These are phyloP conservation scores for Oasisia sp. DNA, from an alignment of 2,888 invertebrate genomes.

Conservation along the genomic window DNA sequence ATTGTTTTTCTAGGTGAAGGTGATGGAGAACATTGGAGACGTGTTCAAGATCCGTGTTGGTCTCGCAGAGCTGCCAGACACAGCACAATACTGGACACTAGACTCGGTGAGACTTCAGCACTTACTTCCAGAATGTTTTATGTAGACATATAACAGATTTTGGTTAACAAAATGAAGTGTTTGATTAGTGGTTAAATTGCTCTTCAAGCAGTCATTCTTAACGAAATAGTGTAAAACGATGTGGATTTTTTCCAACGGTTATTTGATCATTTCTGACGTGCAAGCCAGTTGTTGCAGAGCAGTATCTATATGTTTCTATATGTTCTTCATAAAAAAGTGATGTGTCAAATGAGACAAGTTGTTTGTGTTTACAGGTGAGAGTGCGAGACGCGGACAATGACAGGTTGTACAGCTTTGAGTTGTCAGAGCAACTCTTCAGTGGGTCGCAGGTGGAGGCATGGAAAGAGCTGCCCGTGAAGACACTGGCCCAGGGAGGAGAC, in stretches of 20 bases:
- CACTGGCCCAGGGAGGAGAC: not conserved
- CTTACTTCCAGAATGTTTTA: too few relatives aligned
- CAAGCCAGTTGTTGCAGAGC: too few relatives aligned
- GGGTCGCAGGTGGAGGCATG: not conserved
- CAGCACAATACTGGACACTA: not conserved
- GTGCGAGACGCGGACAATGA: not conserved
- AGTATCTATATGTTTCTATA: too few relatives aligned
- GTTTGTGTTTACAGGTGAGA: not conserved
- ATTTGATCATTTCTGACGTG: too few relatives aligned
- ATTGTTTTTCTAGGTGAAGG: not conserved
- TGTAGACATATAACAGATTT: too few relatives aligned
- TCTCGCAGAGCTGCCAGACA: slow-evolving; percentile 43
- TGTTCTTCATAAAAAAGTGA: too few relatives aligned
- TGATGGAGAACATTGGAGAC: slow-evolving; percentile 46
- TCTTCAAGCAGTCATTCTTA: too few relatives aligned
- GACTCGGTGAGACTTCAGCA: not conserved
- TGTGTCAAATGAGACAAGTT: not conserved
- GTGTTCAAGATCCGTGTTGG: slow-evolving; percentile 58
- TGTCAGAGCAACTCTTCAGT: not conserved
- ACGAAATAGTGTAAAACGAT: too few relatives aligned
- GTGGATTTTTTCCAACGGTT: too few relatives aligned
- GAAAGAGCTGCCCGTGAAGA: slow-evolving; percentile 5
- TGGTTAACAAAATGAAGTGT: too few relatives aligned
- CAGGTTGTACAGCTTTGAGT: slow-evolving; percentile 17
- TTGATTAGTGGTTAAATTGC: too few relatives aligned